Evolutionary conservation across 2,113 vertebrate genomes (phyloP).

Genomic region (Scalopus aquaticus): DNA sequence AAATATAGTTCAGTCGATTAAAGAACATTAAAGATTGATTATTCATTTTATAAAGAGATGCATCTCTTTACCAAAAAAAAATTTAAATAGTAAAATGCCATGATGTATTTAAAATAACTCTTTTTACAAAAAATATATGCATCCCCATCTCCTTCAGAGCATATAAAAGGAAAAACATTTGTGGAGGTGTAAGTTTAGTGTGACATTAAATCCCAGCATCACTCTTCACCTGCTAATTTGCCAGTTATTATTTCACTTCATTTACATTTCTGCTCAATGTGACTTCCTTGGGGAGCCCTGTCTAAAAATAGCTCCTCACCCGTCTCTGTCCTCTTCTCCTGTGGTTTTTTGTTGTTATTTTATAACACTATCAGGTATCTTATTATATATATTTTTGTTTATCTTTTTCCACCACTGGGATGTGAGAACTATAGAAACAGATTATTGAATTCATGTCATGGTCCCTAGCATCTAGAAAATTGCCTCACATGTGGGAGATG

Average conservation of each 20-base stretch:
- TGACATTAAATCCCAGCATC: conserved; percentile 29
- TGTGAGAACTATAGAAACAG: not conserved
- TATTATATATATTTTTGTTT: not conserved
- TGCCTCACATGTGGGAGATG: not conserved
- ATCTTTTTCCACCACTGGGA: not conserved
- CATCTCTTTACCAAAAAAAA: conserved; percentile 12
- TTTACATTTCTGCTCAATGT: conserved; percentile 57
- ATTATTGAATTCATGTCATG: not conserved
- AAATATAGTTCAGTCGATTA: conserved; percentile 31
- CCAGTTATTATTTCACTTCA: conserved; percentile 51
- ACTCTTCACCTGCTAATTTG: conserved; percentile 48
- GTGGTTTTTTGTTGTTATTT: not conserved
- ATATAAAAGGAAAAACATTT: conserved; percentile 37
- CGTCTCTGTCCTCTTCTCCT: not conserved
- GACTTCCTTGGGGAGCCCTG: conserved; percentile 13
- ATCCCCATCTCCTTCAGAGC: not conserved
- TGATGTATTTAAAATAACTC: conserved; percentile 18
- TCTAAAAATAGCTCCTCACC: conserved; percentile 21
- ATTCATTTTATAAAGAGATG: conserved; percentile 45
- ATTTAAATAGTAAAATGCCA: not conserved
- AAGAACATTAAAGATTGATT: conserved; percentile 1
- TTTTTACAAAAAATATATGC: conserved; percentile 11
- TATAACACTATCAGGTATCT: not conserved
- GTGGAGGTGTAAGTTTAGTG: conserved; percentile 26
- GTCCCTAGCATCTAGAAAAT: not conserved